Evolutionary conservation across 2,113 vertebrate genomes (phyloP), one percentile per base, ranked within the genome.

Genomic region (Platycercus adscitus): DNA sequence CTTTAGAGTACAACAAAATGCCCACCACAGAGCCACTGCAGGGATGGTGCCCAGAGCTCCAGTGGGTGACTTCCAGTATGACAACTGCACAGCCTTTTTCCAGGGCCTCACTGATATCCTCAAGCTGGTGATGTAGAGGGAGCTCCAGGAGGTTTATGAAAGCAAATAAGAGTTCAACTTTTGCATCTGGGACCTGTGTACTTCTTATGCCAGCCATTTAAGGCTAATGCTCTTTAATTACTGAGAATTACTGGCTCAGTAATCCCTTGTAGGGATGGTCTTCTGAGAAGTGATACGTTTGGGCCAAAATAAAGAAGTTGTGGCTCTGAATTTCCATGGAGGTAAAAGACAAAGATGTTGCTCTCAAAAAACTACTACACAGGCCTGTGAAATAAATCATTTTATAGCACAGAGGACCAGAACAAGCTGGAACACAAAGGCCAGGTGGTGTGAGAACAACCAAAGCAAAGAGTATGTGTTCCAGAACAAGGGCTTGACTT

Each of bases 21-120:
- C 10, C 33, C 1, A 0, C 12, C 11, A 21, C 31, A 49, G 13
- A 72, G 43, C 2, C 19, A 60, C n/a, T 53, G 13, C 31, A 56
- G 25, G 17, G 16, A n/a, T 0, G 1, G 9, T 43, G 10, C 3
- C 39, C 60, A 61, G 19, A 17, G 10, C 28, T 78, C 44, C 19
- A 64, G 39, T 17, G 3, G 2, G 6, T 55, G 21, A 66, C 11
- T 2, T 31, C 25, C 49, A 77, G 17, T 1, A 1, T 0, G 4
- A 18, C 1, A 11, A 31, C 37, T 66, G 21, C 10, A 11, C 21
- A 71, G 11, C 6, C 5, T 2, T 84, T 73, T 81, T 66, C n/a
- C 24, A 66, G 1, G 33, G 15, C 8, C 28, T 64, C 16, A 13
- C 31, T 31, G 25, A 31, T 85, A 49, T 4, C 31, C 43, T 81